phyloP scores from a whole-genome alignment of 2,888 invertebrate genomes.

The Gibbula magus region DNA sequence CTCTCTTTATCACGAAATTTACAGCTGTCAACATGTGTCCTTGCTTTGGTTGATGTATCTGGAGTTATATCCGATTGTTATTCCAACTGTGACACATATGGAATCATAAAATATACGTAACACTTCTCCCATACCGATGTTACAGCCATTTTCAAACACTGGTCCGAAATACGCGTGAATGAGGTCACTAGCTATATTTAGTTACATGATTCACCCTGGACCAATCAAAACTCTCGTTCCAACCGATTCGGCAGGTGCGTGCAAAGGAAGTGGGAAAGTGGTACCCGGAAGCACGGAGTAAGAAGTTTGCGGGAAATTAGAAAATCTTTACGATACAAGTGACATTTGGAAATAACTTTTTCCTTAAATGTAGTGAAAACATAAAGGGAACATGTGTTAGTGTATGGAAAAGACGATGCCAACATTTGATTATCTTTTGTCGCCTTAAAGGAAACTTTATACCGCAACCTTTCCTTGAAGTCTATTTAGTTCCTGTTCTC shows the following conservation, averaged over 20 bases:
- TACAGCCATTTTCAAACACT: slow-evolving; percentile 26
- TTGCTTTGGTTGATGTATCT: neutral
- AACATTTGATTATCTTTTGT: too few species aligned
- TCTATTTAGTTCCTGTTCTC: too few species aligned
- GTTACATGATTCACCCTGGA: slow-evolving; percentile 15
- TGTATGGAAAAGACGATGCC: too few species aligned
- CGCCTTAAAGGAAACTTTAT: too few species aligned
- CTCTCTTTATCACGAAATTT: neutral
- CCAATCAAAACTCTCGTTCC: slow-evolving; percentile 5
- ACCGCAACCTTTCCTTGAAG: too few species aligned
- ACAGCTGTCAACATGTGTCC: neutral
- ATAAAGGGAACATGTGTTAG: too few species aligned
- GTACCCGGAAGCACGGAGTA: neutral
- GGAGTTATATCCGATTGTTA: neutral
- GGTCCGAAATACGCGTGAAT: slow-evolving; percentile 21
- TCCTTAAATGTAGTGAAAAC: too few species aligned
- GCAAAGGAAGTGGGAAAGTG: neutral
- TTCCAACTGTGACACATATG: neutral
- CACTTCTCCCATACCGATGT: neutral
- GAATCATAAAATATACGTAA: slow-evolving; percentile 8
- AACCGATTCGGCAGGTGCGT: neutral
- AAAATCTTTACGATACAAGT: neutral
- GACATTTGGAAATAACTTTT: too few species aligned
- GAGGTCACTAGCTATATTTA: slow-evolving; percentile 24
- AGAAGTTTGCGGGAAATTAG: slow-evolving; percentile 18